phyloP scores from a whole-genome alignment of 2,113 vertebrate species.

The Numenius arquata region DNA sequence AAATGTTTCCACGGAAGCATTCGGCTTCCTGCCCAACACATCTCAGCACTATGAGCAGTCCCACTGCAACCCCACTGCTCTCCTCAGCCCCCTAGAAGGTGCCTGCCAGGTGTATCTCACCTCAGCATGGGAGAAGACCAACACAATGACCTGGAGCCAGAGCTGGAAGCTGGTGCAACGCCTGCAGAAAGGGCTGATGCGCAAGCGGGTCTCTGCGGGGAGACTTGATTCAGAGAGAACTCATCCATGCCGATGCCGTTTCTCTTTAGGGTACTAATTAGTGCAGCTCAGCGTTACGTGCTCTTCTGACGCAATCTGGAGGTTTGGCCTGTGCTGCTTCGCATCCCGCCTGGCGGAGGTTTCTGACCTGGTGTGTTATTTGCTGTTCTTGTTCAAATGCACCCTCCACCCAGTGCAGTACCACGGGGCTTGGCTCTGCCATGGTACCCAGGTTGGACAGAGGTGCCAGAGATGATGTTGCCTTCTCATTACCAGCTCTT shows the following conservation, averaged over 20 bases:
- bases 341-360: not conserved
- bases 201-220: not conserved
- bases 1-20: not conserved
- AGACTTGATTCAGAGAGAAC: not conserved
- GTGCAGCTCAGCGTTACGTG: not conserved
- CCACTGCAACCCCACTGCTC: not conserved
- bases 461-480: not conserved
- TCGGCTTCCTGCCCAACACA: not conserved
- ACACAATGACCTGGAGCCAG: not conserved
- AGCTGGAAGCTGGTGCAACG: not conserved
- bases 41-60: not conserved
- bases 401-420: not conserved
- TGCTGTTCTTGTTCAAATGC: not conserved
- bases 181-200: not conserved
- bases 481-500: not conserved
- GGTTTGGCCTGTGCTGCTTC: not conserved
- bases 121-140: not conserved
- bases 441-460: not conserved
- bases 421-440: not conserved
- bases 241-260: not conserved
- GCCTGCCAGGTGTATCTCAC: not conserved
- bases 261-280: conserved; percentile 26
- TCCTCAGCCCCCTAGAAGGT: not conserved
- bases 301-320: not conserved
- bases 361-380: not conserved